Base-by-base conservation (phyloP, 2,888 invertebrate species). In the Cephus pulcher region DNA sequence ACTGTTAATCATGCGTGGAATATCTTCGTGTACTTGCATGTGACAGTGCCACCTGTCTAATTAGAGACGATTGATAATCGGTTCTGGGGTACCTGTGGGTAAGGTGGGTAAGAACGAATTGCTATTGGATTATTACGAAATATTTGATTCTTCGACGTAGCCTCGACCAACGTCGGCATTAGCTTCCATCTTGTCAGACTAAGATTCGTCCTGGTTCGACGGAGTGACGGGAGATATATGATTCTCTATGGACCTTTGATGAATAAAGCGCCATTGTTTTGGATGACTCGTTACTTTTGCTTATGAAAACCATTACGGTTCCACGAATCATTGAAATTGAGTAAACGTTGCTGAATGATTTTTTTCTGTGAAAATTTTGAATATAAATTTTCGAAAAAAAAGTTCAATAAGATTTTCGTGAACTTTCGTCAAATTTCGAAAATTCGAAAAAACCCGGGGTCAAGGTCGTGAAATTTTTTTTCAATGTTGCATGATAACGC, bases 1-100 rank as follows among this genome's bases (percentile, higher is more conserved):
- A 79, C 79, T 78, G 82, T 80, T 83, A 84, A 86, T 85, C 84
- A 80, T 82, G 83, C 85, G 80, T 85, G 85, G 84, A 86, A 85
- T 85, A 84, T 82, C 83, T 79, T 76, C 78, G 78, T 76, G 79
- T 76, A 78, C 78, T 69, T 77, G 76, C 81, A 80, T 37, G 75
- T 79, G 80, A 80, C 82, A 79, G 79, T 76, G 77, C 80, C 82
- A 82, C 79, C 84, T 84, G 82, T 79, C 82, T 79, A 78, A 82
- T 84, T 84, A 84, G 56, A 56, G 56, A 56, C 56, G 56, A 56
- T 56, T 56, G 23, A 56, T 56, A 56, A 56, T 56, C 56, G 56
- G 56, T 15, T 56, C 9, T 23, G 6, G 56, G 56, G 6, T 56
- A 56, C 56, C 56, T 23, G 23, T 56, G 23, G 23, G 23, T 56